Evolutionary conservation across 2,797 vertebrate species (phyloP).

Genomic region (Poeciliopsis turneri): DNA sequence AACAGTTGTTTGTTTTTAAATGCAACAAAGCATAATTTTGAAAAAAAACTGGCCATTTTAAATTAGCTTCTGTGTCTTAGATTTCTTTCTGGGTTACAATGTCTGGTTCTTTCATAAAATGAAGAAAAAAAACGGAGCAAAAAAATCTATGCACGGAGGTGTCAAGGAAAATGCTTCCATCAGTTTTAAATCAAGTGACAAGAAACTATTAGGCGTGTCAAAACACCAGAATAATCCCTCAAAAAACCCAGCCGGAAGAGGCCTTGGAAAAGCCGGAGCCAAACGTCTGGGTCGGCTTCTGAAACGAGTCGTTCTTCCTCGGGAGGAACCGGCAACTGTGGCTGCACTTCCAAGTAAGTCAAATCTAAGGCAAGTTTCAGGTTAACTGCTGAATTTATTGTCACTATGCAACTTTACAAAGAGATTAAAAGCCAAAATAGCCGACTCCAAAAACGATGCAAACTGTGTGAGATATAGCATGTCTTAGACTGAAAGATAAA

Average conservation of each 20-base stretch:
- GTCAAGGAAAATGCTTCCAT: background rate
- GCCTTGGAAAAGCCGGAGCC: conserved; percentile 55
- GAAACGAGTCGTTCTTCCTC: conserved; percentile 27
- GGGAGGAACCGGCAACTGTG: background rate
- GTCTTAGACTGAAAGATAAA: background rate
- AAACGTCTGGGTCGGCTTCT: conserved; percentile 40
- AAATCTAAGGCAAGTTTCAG: background rate
- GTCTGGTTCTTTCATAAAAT: background rate
- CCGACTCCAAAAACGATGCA: no score
- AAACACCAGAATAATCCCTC: background rate
- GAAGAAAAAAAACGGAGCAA: background rate
- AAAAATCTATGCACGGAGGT: background rate
- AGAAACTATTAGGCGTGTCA: fast-evolving
- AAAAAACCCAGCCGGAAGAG: conserved; percentile 20
- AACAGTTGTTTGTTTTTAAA: conserved; percentile 18
- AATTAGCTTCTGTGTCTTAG: background rate
- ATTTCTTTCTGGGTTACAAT: background rate
- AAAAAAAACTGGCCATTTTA: background rate
- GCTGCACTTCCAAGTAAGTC: conserved; percentile 35
- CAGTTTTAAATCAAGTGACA: background rate
- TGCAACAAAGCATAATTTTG: background rate
- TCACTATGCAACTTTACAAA: no score
- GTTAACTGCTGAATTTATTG: no score
- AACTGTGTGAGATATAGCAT: no score
- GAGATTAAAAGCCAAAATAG: no score